Conservation (phyloP, 2,113 vertebrate genomes). For the Oceanites oceanicus region DNA sequence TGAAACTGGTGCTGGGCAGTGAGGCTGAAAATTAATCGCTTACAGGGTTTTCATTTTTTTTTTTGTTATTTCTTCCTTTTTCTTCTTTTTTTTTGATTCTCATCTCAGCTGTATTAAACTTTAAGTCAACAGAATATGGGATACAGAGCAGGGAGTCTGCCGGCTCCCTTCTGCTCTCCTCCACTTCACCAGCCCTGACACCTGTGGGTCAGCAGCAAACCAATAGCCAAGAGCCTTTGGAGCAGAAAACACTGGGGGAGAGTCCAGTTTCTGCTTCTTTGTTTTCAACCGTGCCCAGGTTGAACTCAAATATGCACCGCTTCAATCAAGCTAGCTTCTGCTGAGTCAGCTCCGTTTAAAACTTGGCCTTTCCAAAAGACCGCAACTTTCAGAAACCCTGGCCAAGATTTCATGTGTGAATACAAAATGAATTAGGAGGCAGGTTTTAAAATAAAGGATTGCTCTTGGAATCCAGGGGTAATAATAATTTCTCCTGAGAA, state of each 20-base stretch:
- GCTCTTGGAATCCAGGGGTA: background rate
- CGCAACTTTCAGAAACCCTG: background rate
- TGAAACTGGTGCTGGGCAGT: background rate
- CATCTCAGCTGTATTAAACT: background rate
- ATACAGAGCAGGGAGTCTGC: background rate
- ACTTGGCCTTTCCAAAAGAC: background rate
- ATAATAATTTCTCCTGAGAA: background rate
- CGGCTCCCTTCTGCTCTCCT: background rate
- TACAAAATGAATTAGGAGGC: conserved; percentile 27
- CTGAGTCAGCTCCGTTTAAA: conserved; percentile 56
- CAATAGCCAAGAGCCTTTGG: background rate
- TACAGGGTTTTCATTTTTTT: background rate
- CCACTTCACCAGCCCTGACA: background rate
- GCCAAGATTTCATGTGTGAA: conserved; percentile 47
- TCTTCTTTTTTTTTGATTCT: background rate
- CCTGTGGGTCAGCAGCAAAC: background rate
- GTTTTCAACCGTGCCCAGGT: background rate
- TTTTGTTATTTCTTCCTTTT: background rate
- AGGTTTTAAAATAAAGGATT: conserved; percentile 33
- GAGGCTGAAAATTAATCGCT: conserved; percentile 23
- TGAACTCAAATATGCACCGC: background rate
- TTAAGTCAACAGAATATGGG: background rate
- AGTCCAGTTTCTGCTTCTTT: background rate
- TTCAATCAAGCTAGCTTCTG: conserved; percentile 15
- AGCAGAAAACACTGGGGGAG: background rate